phyloP scores from a whole-genome alignment of 1,140 invertebrate species.

The Stegodyphus mimosarum region DNA sequence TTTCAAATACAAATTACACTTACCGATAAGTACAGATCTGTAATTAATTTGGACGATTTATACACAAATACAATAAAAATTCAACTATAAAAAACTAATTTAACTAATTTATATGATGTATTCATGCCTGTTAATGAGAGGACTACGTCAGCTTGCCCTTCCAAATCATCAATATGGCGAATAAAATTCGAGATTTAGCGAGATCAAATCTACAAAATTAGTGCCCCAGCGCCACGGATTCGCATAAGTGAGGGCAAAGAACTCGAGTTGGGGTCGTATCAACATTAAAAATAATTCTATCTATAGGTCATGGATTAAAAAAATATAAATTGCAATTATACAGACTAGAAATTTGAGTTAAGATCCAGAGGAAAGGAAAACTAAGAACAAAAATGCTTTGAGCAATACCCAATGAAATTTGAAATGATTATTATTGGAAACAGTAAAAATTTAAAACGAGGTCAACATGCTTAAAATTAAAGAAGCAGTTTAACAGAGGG shows the following conservation, averaged over 20 bases:
- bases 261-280: conserved; percentile 29
- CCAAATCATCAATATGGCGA: conserved; percentile 61
- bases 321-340: too few species aligned
- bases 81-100: conserved; percentile 42
- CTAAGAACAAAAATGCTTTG: too few species aligned
- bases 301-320: neutral
- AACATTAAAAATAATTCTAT: conserved; percentile 22
- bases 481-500: too few species aligned
- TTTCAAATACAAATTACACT: conserved; percentile 36
- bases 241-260: conserved; percentile 59
- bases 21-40: conserved; percentile 21
- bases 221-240: conserved; percentile 61
- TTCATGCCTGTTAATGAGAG: conserved; percentile 57
- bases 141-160: conserved; percentile 60
- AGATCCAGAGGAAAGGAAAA: too few species aligned
- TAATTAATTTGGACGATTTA: conserved; percentile 5
- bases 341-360: too few species aligned
- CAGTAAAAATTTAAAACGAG: too few species aligned
- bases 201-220: conserved; percentile 61
- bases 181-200: conserved; percentile 62
- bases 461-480: too few species aligned
- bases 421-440: too few species aligned
- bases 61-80: conserved; percentile 19
- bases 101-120: conserved; percentile 42
- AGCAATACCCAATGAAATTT: too few species aligned